Evolutionary conservation across 2,888 invertebrate species (phyloP), one percentile per base, ranked within the genome.

Genomic region (Xestia sexstrigata): DNA sequence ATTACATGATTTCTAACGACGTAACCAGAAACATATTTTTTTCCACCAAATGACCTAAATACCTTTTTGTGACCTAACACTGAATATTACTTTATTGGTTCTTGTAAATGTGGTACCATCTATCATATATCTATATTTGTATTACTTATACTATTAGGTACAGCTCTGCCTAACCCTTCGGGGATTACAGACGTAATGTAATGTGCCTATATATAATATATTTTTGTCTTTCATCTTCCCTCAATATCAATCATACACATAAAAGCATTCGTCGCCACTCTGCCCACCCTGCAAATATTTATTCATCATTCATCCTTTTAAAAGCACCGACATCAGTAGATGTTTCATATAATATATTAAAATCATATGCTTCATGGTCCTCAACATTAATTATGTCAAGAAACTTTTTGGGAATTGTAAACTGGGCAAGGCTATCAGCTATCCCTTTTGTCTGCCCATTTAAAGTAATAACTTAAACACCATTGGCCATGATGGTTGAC

Each of bases 401-500:
- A 78, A 69, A 49, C 70, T 76, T 87, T 85, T 87, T 83, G 89
- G 89, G 79, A 85, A 87, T 82, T 85, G 82, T 81, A 85, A 79
- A 84, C 62, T 52, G 77, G 76, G 63, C 88, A 88, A 88, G 89
- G 89, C 60, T 74, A 88, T 85, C 88, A 62, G 81, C 88, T 88
- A 81, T 88, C 80, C 83, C 81, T 88, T 88, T 84, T 88, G 63
- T 66, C 42, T 83, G 79, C 20, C 85, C 89, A 85, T 88, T 82
- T 85, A 81, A 66, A 85, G 87, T 20, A 78, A 76, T 47, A 67
- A 67, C 70, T 81, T 79, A 73, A 78, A 73, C 70, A 83, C 79
- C 76, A 88, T 82, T 89, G 89, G 52, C 87, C 87, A 52, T 88
- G 82, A 85, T 88, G 74, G 70, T 79, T 75, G 81, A 83, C 83